Evolutionary conservation across 1,140 invertebrate species (phyloP).

Genomic region (Nasonia longicornis): DNA sequence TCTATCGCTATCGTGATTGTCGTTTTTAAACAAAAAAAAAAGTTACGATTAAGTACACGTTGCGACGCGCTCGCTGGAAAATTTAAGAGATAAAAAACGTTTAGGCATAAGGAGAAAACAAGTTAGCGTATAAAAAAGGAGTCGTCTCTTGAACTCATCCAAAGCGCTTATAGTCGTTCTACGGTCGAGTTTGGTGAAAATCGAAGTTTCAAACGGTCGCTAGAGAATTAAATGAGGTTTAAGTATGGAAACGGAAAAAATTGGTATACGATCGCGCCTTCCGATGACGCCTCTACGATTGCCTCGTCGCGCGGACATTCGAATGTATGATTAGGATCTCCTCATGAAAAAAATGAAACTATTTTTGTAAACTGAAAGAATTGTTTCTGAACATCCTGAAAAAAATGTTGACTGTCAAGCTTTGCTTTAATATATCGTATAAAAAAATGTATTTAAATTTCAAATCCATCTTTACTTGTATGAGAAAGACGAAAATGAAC

Average conservation of each 20-base stretch:
- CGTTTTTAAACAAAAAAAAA: slow-evolving; percentile 58
- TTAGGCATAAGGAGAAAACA: slow-evolving; percentile 32
- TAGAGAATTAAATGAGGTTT: not conserved
- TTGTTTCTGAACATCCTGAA: not conserved
- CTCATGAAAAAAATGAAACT: slow-evolving; percentile 2
- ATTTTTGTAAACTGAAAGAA: slow-evolving; percentile 34
- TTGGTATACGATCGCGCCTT: slow-evolving; percentile 49
- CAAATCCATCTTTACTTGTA: not conserved
- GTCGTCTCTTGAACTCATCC: slow-evolving; percentile 15
- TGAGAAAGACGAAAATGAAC: not conserved
- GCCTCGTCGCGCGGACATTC: slow-evolving; percentile 27
- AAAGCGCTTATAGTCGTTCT: slow-evolving; percentile 15
- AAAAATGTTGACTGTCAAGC: not conserved
- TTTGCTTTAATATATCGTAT: not conserved
- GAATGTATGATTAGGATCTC: not conserved
- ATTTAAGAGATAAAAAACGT: slow-evolving; percentile 36
- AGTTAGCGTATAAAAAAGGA: slow-evolving; percentile 12
- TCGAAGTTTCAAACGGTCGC: slow-evolving; percentile 32
- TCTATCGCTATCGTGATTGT: slow-evolving; percentile 66
- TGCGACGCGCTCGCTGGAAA: slow-evolving; percentile 58
- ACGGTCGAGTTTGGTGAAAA: slow-evolving; percentile 14
- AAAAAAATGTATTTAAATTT: not conserved
- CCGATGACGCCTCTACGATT: slow-evolving; percentile 22
- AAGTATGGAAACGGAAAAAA: slow-evolving; percentile 7
- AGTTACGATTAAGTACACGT: slow-evolving; percentile 61